Evolutionary conservation across 2,888 invertebrate species (phyloP).

Genomic region (Alsophila aescularia): DNA sequence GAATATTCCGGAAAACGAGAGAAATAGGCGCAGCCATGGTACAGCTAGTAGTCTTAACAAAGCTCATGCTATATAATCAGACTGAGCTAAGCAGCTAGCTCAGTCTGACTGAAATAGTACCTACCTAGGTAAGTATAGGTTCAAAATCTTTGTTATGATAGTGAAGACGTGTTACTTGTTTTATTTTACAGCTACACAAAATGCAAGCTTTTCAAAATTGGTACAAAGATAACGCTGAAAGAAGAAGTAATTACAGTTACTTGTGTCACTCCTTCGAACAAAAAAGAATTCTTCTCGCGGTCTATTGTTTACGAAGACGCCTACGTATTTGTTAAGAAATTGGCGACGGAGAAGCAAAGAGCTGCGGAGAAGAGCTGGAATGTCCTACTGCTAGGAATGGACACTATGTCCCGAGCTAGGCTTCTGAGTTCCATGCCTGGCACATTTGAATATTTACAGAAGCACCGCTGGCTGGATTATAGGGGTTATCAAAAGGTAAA

Average conservation of each 20-base stretch:
- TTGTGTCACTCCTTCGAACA: slow-evolving; percentile 38
- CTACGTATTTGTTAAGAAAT: slow-evolving; percentile 54
- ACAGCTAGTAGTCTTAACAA: too few relatives aligned
- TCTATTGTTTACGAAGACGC: slow-evolving; percentile 53
- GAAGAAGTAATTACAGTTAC: slow-evolving; percentile 57
- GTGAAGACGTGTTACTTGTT: not conserved
- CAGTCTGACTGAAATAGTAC: too few relatives aligned
- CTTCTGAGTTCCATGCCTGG: slow-evolving; percentile 89
- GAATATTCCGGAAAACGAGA: too few relatives aligned
- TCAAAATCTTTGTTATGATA: not conserved
- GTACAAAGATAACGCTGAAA: slow-evolving; percentile 39
- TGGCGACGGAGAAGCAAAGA: slow-evolving; percentile 11
- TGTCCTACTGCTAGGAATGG: slow-evolving; percentile 92
- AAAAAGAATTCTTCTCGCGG: not conserved
- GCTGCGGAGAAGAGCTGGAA: slow-evolving; percentile 54
- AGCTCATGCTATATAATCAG: too few relatives aligned
- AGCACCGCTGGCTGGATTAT: slow-evolving; percentile 88
- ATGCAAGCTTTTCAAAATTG: slow-evolving; percentile 50
- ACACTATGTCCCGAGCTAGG: slow-evolving; percentile 92
- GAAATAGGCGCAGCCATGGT: too few relatives aligned
- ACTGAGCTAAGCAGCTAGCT: too few relatives aligned
- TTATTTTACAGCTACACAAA: slow-evolving; percentile 50
- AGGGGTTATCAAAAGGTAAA: slow-evolving; percentile 56
- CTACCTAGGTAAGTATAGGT: slow-evolving; percentile 40
- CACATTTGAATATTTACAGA: slow-evolving; percentile 87